Evolutionary conservation across 2,888 invertebrate genomes (phyloP).

Genomic region (Hedya salicella): DNA sequence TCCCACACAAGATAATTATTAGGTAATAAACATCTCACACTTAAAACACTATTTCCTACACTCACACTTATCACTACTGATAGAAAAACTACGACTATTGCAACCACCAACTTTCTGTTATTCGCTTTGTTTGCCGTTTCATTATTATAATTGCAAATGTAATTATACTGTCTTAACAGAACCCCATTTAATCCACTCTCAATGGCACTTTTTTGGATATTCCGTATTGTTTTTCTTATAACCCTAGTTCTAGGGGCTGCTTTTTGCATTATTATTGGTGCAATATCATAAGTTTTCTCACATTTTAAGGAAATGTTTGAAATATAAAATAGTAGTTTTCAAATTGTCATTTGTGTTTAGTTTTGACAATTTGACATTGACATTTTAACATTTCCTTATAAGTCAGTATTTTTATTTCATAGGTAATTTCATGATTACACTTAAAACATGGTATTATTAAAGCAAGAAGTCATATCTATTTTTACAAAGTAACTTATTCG

Average conservation of each 20-base stretch:
- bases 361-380: conserved; percentile 14
- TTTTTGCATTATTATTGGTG: conserved; percentile 39
- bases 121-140: conserved; percentile 52
- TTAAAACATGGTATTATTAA: too few species aligned
- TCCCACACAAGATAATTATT: conserved; percentile 95
- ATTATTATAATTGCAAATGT: conserved; percentile 58
- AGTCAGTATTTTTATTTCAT: conserved; percentile 7
- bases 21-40: conserved; percentile 90
- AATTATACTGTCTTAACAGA: conserved; percentile 61
- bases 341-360: conserved; percentile 9
- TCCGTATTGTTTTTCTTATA: conserved; percentile 54
- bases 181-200: conserved; percentile 59
- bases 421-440: too few species aligned
- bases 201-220: conserved; percentile 64
- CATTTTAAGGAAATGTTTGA: conserved; percentile 26
- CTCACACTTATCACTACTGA: conserved; percentile 59
- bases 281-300: conserved; percentile 3
- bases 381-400: conserved; percentile 10
- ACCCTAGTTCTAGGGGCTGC: conserved; percentile 44
- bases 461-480: too few species aligned
- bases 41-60: conserved; percentile 71
- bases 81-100: conserved; percentile 55
- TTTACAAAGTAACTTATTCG: neutral
- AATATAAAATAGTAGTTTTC: conserved; percentile 26
- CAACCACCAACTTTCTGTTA: conserved; percentile 57